Conservation (phyloP, 2,888 invertebrate genomes). For the Dasysyrphus albostriatus region DNA sequence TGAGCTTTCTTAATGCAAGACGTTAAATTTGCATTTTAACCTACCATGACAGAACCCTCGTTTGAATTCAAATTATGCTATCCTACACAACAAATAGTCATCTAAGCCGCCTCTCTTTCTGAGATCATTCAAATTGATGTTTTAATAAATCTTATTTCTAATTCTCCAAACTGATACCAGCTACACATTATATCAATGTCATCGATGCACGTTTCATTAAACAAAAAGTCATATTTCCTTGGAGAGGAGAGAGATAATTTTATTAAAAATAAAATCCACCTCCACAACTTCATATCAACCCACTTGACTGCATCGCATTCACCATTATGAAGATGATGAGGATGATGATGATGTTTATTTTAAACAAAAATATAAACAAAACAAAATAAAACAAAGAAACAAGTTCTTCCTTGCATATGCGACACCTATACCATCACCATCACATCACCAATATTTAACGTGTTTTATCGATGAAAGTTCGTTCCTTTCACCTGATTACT, state of each 20-base stretch:
- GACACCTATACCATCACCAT: not conserved
- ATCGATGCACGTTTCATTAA: not conserved
- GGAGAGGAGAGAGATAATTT: not conserved
- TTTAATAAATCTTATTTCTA: not conserved
- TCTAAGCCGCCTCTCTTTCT: not conserved
- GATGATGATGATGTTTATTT: not conserved
- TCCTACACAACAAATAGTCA: not conserved
- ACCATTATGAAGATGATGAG: not conserved
- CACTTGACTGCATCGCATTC: not conserved
- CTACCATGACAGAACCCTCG: not conserved
- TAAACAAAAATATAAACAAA: not conserved
- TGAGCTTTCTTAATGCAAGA: too few relatives aligned
- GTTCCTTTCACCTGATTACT: slow-evolving; percentile 35
- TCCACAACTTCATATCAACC: not conserved
- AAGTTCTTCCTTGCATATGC: not conserved
- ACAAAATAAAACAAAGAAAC: not conserved
- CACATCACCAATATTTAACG: not conserved
- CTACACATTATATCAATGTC: not conserved
- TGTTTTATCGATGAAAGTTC: slow-evolving; percentile 24
- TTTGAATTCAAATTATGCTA: not conserved
- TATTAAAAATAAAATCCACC: slow-evolving; percentile 3
- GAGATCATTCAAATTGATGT: not conserved
- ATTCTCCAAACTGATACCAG: not conserved
- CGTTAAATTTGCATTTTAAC: not conserved
- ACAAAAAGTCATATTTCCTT: not conserved